Evolutionary conservation across 1,140 invertebrate species (phyloP), one percentile per base, ranked within the genome.

Genomic region (Tetramorium simillimum): DNA sequence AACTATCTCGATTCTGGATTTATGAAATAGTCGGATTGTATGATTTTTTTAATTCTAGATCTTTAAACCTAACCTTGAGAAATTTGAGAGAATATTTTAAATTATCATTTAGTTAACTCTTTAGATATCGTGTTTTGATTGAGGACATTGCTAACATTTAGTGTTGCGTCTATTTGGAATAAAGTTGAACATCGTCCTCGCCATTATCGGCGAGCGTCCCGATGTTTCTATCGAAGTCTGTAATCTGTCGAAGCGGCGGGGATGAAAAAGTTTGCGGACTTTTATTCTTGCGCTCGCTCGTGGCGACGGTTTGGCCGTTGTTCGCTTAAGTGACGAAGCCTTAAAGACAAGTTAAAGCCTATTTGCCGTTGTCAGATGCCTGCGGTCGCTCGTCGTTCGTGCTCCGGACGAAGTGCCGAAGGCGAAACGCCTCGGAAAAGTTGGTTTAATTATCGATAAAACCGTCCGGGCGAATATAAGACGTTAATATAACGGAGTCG

Each of bases 401-500:
- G 33, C 58, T 21, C 12, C 78, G 65, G 37, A 9, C 78, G 43
- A 77, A 85, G 72, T 77, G 70, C 70, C 65, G 56, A 46, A 56
- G 67, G 77, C 76, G 65, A 72, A 65, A 67, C 40, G 24, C 77
- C 58, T 46, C 9, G 51, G 65, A 56, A 87, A 87, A 87, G 69
- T 87, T 87, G 76, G 69, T 85, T 87, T 87, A 87, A 87, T 87
- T 87, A 87, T 87, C 86, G 86, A 87, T 85, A 87, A 87, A 87
- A 81, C 86, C 86, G 86, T 72, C 69, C 69, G 62, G 21, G 69
- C 53, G 86, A 56, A 51, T 67, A 73, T 67, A 67, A 87, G 86
- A 87, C 86, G 86, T 84, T 85, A 75, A 84, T 87, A 87, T 75
- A 85, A 84, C 69, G 60, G 43, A 84, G 86, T 67, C 86, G 63